A percentile compares a stretch with the other conserved stretches of the same genome.
phyloP scores from a whole-genome alignment of 2,888 invertebrate species.

The Rhamnusium bicolor region DNA sequence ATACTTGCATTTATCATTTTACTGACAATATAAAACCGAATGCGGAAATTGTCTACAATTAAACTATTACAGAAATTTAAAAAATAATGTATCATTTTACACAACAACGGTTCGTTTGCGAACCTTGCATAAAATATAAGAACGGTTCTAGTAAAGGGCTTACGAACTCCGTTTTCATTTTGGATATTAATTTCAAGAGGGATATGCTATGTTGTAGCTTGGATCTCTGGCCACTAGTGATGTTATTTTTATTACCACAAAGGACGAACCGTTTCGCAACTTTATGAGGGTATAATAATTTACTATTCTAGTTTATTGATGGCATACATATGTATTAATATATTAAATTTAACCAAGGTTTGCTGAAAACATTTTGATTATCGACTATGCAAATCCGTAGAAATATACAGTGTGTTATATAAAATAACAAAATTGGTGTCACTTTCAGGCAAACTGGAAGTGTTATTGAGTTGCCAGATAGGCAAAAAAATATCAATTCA shows the following conservation, averaged over 20 bases:
- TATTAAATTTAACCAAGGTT: neutral
- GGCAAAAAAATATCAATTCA: too few species aligned
- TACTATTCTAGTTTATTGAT: neutral
- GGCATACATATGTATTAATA: neutral
- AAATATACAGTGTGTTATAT: too few species aligned
- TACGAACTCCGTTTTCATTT: neutral
- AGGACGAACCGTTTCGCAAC: neutral
- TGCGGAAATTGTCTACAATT: neutral
- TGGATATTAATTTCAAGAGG: neutral
- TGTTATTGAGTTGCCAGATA: too few species aligned
- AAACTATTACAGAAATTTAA: neutral
- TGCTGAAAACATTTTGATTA: too few species aligned
- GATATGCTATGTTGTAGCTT: neutral
- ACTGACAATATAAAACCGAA: neutral
- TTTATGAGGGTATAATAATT: neutral
- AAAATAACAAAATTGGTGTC: too few species aligned
- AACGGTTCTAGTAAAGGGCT: neutral
- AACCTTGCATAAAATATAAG: neutral
- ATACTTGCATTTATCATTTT: neutral
- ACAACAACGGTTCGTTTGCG: neutral
- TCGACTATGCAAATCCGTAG: too few species aligned
- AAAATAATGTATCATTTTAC: neutral
- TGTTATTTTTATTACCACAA: neutral
- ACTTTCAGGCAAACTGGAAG: too few species aligned
- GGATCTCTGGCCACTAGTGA: neutral